These are phyloP conservation scores for Scaptomyza reducta DNA, from an alignment of 2,888 invertebrate species.

Conservation along the genomic window DNA sequence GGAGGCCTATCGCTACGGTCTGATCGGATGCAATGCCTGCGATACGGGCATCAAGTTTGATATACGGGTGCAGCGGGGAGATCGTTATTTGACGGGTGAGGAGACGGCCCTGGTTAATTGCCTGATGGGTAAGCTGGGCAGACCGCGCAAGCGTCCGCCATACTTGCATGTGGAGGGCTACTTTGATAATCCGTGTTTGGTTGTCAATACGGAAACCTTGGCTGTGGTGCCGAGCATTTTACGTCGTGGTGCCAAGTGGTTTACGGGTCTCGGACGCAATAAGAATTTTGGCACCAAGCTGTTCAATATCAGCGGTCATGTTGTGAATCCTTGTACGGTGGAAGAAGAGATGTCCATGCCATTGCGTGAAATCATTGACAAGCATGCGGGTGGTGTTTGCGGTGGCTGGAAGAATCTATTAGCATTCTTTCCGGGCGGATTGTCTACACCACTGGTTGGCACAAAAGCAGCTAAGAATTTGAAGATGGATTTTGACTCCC, in stretches of 20 bases:
- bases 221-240: constrained; percentile 97
- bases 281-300: constrained; percentile 98
- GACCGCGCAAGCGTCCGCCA: constrained; percentile 98
- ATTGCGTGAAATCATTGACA: constrained; percentile 95
- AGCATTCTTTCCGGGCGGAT: constrained; percentile 98
- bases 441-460: constrained; percentile 98
- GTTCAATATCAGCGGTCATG: constrained; percentile 98
- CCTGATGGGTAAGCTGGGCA: constrained; percentile 97
- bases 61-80: constrained; percentile 97
- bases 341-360: constrained; percentile 99
- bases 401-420: constrained; percentile 99
- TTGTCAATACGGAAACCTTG: constrained; percentile 98
- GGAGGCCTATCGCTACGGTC: constrained; percentile 97
- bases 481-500: constrained; percentile 97
- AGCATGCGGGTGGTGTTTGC: constrained; percentile 96
- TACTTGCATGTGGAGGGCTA: constrained; percentile 99
- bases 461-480: constrained; percentile 94
- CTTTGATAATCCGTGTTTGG: constrained; percentile 98
- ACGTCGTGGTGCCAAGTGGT: constrained; percentile 97
- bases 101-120: constrained; percentile 99
- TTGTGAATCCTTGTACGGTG: constrained; percentile 98
- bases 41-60: constrained; percentile 98
- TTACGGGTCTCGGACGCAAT: constrained; percentile 95
- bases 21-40: constrained; percentile 97
- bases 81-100: constrained; percentile 99